Base-by-base conservation (phyloP, 1,140 invertebrate species). In the Hypothenemus hampei region DNA sequence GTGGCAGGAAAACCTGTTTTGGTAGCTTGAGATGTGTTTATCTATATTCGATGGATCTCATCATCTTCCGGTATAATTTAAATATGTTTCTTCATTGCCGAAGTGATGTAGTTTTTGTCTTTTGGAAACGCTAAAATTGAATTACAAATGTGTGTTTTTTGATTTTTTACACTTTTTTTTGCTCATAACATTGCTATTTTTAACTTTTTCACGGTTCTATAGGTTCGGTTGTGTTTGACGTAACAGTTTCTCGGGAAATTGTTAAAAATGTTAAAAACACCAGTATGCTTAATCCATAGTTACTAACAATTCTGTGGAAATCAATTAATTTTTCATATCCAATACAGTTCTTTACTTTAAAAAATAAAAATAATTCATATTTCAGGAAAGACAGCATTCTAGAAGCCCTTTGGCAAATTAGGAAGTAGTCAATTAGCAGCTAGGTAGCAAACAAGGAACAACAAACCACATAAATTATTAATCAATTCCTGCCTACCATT, bases 401-500 rank as follows among this genome's bases (percentile, higher is more conserved):
- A n/a, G n/a, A 37, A 13, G 26, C 26, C 35, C 35, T 37, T 13
- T 15, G 18, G 33, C n/a, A 18, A 16, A 23, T 15, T n/a, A 33
- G 46, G 39, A 41, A 51, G 23, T 23, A 29, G 15, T 23, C 39
- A 40, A 51, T 51, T 51, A 51, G 13, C 37, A 20, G 31, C 29
- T 40, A 39, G 19, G 48, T 51, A 51, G 48, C 48, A 13, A 51
- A 51, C 7, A 20, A 21, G 26, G 15, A 40, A 33, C 19, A 15
- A 37, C 48, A 51, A 51, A 29, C 39, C 46, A 49, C 46, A 49
- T 49, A 49, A 21, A 39, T 49, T 49, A 49, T 37, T 49, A 46
- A 44, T 46, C 33, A 36, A n/a, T 15, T 23, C 37, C 23, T 29
- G 22, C 35, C 36, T 51, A 51, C 21, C 21, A 51, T 51, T n/a